These are phyloP conservation scores for Tylochromis polylepis DNA, from an alignment of 2,113 vertebrate genomes.

Conservation along the genomic window DNA sequence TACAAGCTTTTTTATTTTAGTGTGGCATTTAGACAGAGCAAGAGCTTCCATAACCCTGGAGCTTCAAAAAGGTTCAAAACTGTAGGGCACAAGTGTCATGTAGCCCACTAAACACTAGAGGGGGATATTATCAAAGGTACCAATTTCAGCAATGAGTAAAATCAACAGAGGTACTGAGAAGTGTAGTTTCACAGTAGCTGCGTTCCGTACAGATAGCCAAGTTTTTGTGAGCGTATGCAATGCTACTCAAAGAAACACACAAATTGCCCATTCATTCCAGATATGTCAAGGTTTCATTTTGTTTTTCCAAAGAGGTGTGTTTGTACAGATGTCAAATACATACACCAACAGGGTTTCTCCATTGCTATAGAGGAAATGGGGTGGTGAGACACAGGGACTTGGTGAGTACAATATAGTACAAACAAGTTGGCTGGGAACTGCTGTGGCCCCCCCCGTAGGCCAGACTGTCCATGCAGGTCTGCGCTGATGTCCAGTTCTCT, in stretches of 20 bases:
- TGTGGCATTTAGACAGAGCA: background rate
- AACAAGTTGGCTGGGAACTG: constrained; percentile 62
- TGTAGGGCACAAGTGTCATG: background rate
- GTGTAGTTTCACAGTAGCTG: background rate
- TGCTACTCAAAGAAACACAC: constrained; percentile 52
- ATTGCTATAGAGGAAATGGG: constrained; percentile 60
- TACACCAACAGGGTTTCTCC: constrained; percentile 66
- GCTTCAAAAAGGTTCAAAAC: background rate
- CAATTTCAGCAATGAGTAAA: background rate
- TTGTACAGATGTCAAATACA: constrained; percentile 73
- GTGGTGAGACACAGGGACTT: constrained; percentile 58
- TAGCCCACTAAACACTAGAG: constrained; percentile 20
- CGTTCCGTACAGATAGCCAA: background rate
- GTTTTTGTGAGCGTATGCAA: background rate
- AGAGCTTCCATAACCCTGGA: background rate
- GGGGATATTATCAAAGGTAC: background rate
- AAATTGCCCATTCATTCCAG: constrained; percentile 52
- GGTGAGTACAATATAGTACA: constrained; percentile 71
- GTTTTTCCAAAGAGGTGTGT: constrained; percentile 69
- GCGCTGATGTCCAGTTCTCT: constrained; percentile 41
- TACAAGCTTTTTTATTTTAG: background rate
- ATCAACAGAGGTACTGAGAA: background rate
- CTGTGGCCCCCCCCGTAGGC: constrained; percentile 33
- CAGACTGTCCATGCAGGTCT: constrained; percentile 39
- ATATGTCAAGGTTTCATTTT: constrained; percentile 74